These are phyloP conservation scores for Schlechtendalia chinensis DNA, from an alignment of 1,140 invertebrate species.

Conservation along the genomic window DNA sequence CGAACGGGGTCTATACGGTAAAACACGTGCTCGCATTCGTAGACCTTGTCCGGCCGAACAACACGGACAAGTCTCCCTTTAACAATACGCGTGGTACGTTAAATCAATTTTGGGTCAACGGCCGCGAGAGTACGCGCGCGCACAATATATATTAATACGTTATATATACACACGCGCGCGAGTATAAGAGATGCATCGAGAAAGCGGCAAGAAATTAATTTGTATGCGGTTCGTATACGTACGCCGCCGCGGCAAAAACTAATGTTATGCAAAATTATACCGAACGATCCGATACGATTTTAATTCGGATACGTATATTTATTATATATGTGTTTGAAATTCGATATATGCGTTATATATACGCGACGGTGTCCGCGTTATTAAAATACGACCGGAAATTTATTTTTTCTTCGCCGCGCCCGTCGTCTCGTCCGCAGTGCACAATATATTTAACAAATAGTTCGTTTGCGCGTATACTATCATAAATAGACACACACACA, in stretches of 20 bases:
- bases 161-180: not conserved
- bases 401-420: too few species aligned
- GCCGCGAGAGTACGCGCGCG: not conserved
- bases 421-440: too few species aligned
- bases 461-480: too few species aligned
- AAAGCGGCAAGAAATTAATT: conserved; percentile 18
- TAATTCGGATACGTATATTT: not conserved
- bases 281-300: conserved; percentile 4
- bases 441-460: too few species aligned
- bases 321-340: not conserved
- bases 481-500: too few species aligned
- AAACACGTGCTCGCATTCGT: too few species aligned
- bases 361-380: not conserved
- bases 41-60: too few species aligned
- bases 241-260: conserved; percentile 10
- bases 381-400: not conserved
- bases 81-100: conserved; percentile 24
- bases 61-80: conserved; percentile 14
- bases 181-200: not conserved
- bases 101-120: conserved; percentile 24
- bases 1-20: too few species aligned
- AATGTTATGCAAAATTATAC: conserved; percentile 23
- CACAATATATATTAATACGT: too few species aligned
- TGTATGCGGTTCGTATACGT: conserved; percentile 11
- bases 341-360: not conserved